A percentile compares a stretch with the other conserved stretches of the same genome.
phyloP scores from a whole-genome alignment of 2,113 vertebrate genomes.

The Leptocoma aspasia region DNA sequence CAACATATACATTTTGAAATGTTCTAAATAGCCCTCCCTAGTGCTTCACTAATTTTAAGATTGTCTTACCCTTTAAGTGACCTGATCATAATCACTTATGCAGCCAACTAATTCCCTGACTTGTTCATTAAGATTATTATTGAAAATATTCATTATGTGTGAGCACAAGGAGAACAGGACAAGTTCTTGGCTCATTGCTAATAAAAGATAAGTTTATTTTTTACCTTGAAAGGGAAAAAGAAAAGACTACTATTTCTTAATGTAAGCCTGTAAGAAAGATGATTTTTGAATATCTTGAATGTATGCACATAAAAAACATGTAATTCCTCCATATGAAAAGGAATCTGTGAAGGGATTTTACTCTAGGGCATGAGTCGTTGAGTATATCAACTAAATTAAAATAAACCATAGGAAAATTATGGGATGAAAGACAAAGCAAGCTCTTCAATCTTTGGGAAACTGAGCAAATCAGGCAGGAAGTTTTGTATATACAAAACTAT shows the following conservation, averaged over 20 bases:
- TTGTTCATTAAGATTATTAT: slow-evolving; percentile 60
- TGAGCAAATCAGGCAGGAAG: not conserved
- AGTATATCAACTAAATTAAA: not conserved
- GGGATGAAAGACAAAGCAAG: not conserved
- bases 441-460: not conserved
- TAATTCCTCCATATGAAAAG: not conserved
- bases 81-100: not conserved
- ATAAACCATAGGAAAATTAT: not conserved
- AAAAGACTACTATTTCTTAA: not conserved
- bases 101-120: slow-evolving; percentile 45
- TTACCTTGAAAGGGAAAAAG: slow-evolving; percentile 22
- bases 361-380: not conserved
- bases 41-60: slow-evolving; percentile 15
- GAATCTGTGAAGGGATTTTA: not conserved
- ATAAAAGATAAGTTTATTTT: slow-evolving; percentile 22
- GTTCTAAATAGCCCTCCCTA: not conserved
- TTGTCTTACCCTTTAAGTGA: slow-evolving; percentile 45
- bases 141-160: slow-evolving; percentile 66
- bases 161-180: slow-evolving; percentile 6
- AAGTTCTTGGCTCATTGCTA: slow-evolving; percentile 53
- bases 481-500: not conserved
- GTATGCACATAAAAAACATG: not conserved
- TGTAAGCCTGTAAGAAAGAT: not conserved
- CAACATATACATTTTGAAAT: slow-evolving; percentile 22
- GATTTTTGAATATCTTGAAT: not conserved